Percentiles rank a stretch among this genome's conserved stretches.
phyloP scores from a whole-genome alignment of 2,888 invertebrate species.

The Lottia scabra region DNA sequence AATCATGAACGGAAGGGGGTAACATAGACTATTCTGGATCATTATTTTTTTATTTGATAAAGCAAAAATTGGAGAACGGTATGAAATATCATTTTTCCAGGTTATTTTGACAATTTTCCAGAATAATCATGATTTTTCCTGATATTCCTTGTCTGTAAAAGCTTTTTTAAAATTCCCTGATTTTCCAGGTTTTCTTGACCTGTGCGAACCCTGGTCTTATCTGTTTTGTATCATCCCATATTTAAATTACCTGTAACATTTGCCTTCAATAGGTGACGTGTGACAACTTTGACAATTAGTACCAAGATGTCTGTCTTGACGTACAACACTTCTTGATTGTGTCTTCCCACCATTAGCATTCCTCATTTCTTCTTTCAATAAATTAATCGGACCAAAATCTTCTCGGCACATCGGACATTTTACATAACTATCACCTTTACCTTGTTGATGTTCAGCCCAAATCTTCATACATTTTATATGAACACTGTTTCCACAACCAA shows the following conservation, averaged over 20 bases:
- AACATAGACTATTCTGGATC: too few species aligned
- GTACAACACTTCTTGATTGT: slow-evolving; percentile 37
- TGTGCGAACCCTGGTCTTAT: too few species aligned
- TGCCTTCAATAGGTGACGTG: slow-evolving; percentile 63
- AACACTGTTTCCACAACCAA: slow-evolving; percentile 69
- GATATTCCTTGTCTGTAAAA: too few species aligned
- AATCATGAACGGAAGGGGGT: too few species aligned
- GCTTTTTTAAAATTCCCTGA: too few species aligned
- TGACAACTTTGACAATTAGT: slow-evolving; percentile 60
- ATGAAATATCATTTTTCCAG: too few species aligned
- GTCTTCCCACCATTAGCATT: slow-evolving; percentile 49
- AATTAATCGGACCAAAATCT: slow-evolving; percentile 66
- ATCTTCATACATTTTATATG: slow-evolving; percentile 70
- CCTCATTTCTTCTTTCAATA: slow-evolving; percentile 62
- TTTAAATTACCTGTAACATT: slow-evolving; percentile 65
- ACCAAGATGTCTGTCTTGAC: slow-evolving; percentile 58
- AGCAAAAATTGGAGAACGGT: too few species aligned
- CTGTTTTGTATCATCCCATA: too few species aligned
- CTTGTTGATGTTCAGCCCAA: slow-evolving; percentile 68
- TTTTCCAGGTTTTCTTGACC: too few species aligned
- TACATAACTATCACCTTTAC: slow-evolving; percentile 55
- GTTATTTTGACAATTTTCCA: too few species aligned
- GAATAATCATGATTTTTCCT: too few species aligned
- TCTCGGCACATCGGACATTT: slow-evolving; percentile 70
- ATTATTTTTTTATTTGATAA: too few species aligned